A percentile compares a stretch with the other conserved stretches of the same genome.
phyloP scores from a whole-genome alignment of 2,888 invertebrate genomes.

The Apodemia zela region DNA sequence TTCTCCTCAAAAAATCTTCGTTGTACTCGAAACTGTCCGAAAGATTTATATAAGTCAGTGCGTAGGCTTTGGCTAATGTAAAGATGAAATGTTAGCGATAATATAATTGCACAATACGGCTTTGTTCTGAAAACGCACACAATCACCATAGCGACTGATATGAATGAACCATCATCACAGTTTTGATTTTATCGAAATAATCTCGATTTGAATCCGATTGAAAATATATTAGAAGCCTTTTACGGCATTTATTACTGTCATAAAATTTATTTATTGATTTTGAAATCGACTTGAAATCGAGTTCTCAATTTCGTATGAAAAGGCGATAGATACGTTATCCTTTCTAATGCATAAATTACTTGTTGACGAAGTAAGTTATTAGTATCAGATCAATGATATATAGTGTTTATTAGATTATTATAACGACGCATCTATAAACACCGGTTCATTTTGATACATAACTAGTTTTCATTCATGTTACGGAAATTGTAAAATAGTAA shows the following conservation, averaged over 20 bases:
- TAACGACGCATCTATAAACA: not conserved
- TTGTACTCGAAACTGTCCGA: slow-evolving; percentile 20
- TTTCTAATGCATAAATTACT: slow-evolving; percentile 24
- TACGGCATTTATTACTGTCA: slow-evolving; percentile 41
- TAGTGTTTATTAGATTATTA: slow-evolving; percentile 17
- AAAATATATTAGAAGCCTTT: slow-evolving; percentile 43
- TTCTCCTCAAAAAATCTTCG: slow-evolving; percentile 22
- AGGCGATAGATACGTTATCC: slow-evolving; percentile 24
- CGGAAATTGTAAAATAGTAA: not conserved
- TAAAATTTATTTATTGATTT: slow-evolving; percentile 47
- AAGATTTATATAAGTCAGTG: slow-evolving; percentile 33
- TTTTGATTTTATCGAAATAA: slow-evolving; percentile 49
- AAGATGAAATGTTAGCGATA: slow-evolving; percentile 69
- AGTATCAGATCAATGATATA: slow-evolving; percentile 17
- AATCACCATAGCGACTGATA: slow-evolving; percentile 41
- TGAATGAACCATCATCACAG: slow-evolving; percentile 61
- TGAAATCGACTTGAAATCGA: slow-evolving; percentile 39
- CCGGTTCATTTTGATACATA: not conserved
- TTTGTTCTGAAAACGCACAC: slow-evolving; percentile 62
- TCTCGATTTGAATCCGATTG: slow-evolving; percentile 44
- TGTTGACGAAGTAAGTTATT: slow-evolving; percentile 15
- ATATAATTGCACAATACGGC: slow-evolving; percentile 69
- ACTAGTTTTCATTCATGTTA: not conserved
- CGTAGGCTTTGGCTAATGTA: slow-evolving; percentile 45
- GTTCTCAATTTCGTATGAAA: slow-evolving; percentile 27